Conservation (phyloP, 2,113 vertebrate species). For the Phocoena sinus region DNA sequence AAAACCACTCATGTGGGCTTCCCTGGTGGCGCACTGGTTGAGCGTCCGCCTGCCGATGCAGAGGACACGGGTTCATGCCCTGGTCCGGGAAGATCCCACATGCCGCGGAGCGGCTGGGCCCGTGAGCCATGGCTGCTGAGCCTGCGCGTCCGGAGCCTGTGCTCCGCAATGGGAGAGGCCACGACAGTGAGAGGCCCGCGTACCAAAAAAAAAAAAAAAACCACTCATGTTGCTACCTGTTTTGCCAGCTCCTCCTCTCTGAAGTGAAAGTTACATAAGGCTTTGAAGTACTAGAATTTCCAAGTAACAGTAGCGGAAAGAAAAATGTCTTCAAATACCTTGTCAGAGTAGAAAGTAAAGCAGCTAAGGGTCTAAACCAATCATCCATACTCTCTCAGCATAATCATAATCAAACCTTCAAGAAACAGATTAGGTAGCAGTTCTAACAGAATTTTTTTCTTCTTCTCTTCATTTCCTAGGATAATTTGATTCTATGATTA, state of each 20-base stretch:
- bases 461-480: background rate
- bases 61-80: too few relatives aligned
- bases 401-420: slow-evolving; percentile 27
- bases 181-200: too few relatives aligned
- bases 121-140: too few relatives aligned
- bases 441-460: background rate
- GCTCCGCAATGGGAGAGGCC: too few relatives aligned
- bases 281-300: slow-evolving; percentile 12
- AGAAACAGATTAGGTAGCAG: background rate
- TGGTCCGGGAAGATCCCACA: too few relatives aligned
- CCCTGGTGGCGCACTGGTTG: too few relatives aligned
- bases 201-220: background rate
- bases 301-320: background rate
- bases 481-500: slow-evolving; percentile 21
- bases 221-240: background rate
- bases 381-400: background rate
- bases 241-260: slow-evolving; percentile 18
- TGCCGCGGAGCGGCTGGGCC: too few relatives aligned
- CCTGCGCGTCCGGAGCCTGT: too few relatives aligned
- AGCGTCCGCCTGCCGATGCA: too few relatives aligned
- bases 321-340: slow-evolving; percentile 47
- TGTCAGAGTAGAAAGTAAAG: background rate
- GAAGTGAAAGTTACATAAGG: slow-evolving; percentile 24
- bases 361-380: background rate
- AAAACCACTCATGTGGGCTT: background rate